A percentile compares a stretch with the other conserved stretches of the same genome.
Evolutionary conservation across 1,140 invertebrate genomes (phyloP).

Genomic region (Colletes gigas): DNA sequence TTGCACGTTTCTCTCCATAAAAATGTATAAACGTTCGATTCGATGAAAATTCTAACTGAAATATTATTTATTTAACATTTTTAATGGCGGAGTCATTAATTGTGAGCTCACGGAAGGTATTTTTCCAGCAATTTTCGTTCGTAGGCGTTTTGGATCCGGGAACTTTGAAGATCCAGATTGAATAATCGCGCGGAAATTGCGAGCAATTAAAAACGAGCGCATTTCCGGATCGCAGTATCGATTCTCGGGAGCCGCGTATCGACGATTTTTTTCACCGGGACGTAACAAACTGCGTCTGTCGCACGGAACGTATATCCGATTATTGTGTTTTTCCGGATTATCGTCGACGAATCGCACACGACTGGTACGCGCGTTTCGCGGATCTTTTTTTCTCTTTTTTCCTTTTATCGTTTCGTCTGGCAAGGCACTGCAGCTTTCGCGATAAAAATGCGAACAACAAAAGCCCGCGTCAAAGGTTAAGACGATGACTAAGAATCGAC

Average conservation of each 20-base stretch:
- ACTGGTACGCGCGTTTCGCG: neutral
- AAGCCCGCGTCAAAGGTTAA: constrained; percentile 22
- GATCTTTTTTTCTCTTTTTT: neutral
- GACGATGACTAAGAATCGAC: constrained; percentile 17
- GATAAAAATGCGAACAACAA: constrained; percentile 38
- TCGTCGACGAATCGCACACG: neutral
- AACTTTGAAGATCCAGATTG: too few relatives aligned
- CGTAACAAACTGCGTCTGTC: neutral
- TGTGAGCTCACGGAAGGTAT: too few relatives aligned
- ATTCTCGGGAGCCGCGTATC: neutral
- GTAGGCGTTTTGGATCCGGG: too few relatives aligned
- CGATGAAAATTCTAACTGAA: too few relatives aligned
- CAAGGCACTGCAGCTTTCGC: neutral
- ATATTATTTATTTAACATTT: too few relatives aligned
- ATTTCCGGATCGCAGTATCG: neutral
- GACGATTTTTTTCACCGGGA: neutral
- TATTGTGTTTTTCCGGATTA: constrained; percentile 1
- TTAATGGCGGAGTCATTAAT: too few relatives aligned
- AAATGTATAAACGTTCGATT: too few relatives aligned
- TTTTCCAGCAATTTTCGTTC: too few relatives aligned
- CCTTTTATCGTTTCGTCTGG: constrained; percentile 5
- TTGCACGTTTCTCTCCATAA: too few relatives aligned
- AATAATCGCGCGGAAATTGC: neutral
- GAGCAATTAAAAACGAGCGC: neutral
- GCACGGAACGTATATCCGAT: neutral